Evolutionary conservation across 2,888 invertebrate species (phyloP).

Genomic region (Melipona bicolor): DNA sequence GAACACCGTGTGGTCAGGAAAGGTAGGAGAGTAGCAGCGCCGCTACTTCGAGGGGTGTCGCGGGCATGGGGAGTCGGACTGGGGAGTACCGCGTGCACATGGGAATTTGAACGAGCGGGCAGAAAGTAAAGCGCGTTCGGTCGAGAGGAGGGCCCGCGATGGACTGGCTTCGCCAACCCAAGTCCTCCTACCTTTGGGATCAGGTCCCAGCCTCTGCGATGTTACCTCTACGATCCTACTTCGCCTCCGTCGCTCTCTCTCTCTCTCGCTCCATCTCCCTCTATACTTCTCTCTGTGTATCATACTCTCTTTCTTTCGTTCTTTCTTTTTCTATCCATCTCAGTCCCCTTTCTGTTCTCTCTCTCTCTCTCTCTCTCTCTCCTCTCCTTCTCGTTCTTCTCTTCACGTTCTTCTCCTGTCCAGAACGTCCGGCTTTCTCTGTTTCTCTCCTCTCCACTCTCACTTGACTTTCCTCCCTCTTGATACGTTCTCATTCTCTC

Average conservation of each 20-base stretch:
- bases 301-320: conserved; percentile 32
- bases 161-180: conserved; percentile 81
- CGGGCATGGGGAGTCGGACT: conserved; percentile 52
- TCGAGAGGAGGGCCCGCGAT: conserved; percentile 83
- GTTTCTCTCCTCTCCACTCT: conserved; percentile 30
- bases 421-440: conserved; percentile 41
- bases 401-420: conserved; percentile 9
- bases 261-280: conserved; percentile 13
- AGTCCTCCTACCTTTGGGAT: conserved; percentile 83
- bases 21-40: conserved; percentile 32
- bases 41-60: conserved; percentile 44
- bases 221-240: conserved; percentile 80
- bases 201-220: conserved; percentile 82
- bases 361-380: background rate
- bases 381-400: conserved; percentile 16
- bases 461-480: conserved; percentile 54
- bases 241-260: conserved; percentile 64
- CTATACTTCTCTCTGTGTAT: conserved; percentile 3
- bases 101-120: conserved; percentile 79
- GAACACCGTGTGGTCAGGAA: conserved; percentile 41
- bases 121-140: conserved; percentile 80
- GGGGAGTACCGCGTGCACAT: conserved; percentile 65
- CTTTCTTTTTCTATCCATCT: conserved; percentile 29
- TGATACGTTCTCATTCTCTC: conserved; percentile 34
- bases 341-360: background rate